Evolutionary conservation across 1,140 invertebrate genomes (phyloP), one percentile per base, ranked within the genome.

Genomic region (Aphis craccivora): DNA sequence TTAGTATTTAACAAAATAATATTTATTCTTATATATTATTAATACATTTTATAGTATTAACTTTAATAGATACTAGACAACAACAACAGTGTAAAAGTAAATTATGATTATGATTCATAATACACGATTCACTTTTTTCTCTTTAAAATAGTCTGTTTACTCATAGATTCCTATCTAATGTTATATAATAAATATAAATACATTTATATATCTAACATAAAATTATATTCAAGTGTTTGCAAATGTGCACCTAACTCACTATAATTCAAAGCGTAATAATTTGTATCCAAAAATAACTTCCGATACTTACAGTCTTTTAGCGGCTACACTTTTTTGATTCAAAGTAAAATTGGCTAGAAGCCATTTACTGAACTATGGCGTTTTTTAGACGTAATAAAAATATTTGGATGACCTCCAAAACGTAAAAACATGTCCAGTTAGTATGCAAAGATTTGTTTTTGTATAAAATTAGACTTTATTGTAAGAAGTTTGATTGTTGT

Each of bases 341-440:
- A 43, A 60, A 43, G 37, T 43, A 67, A n/a, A 60, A 90, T 60
- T 93, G 91, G 91, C 76, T 86, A 43, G 2, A 37, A 30, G 76
- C 91, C 91, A 83, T 55, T 93, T 37, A 51, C 22, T 43, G 48
- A 93, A 53, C 22, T 86, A 53, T 83, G 23, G 35, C 51, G 81
- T 43, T 93, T 93, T 93, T 84, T 53, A 93, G 48, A 30, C 48
- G 43, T 93, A 93, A 86, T 93, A 51, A 23, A 93, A 55, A 55
- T 93, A 81, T 51, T 93, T 93, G 91, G 48, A 86, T 35, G n/a
- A 40, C 48, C 9, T 93, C 91, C 91, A 93, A 55, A 83, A 91
- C 30, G 40, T 67, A 81, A 51, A 76, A 43, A 51, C 76, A 84
- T 84, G 48, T 84, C 48, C 40, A 53, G 81, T 5, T 83, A 91